Evolutionary conservation across 1,140 invertebrate genomes (phyloP).

Genomic region (Mizuhopecten yessoensis): DNA sequence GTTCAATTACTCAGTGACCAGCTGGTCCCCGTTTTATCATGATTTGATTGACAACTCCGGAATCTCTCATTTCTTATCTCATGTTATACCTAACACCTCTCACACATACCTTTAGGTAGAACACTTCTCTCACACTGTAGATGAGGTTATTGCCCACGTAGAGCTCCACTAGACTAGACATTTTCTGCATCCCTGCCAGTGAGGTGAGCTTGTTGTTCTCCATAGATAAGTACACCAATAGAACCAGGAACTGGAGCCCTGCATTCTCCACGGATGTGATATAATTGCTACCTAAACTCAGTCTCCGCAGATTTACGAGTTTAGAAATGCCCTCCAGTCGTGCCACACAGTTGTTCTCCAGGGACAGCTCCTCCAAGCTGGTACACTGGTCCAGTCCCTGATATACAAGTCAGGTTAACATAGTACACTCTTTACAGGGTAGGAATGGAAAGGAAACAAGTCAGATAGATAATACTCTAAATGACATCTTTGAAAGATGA

Average conservation of each 20-base stretch:
- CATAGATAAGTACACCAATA: constrained; percentile 80
- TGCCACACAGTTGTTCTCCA: constrained; percentile 95
- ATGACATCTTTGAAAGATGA: no score
- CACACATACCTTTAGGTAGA: constrained; percentile 79
- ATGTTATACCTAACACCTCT: no score
- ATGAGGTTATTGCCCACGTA: constrained; percentile 83
- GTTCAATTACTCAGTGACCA: no score
- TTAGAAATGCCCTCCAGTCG: constrained; percentile 93
- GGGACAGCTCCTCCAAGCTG: constrained; percentile 86
- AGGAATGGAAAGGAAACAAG: no score
- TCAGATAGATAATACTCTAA: no score
- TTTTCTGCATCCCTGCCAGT: constrained; percentile 75
- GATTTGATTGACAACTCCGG: no score
- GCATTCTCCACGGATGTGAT: constrained; percentile 86
- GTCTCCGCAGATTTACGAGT: constrained; percentile 91
- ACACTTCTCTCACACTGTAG: constrained; percentile 80
- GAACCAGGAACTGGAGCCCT: constrained; percentile 69
- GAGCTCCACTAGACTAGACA: constrained; percentile 77
- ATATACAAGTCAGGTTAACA: constrained; percentile 42
- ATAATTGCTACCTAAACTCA: constrained; percentile 93
- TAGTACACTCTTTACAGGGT: no score
- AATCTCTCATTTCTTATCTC: no score
- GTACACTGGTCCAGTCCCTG: constrained; percentile 81
- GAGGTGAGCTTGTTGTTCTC: constrained; percentile 79
- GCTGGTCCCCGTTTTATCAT: no score